These are phyloP conservation scores for Limanda limanda DNA, from an alignment of 2,113 vertebrate genomes.

Conservation along the genomic window DNA sequence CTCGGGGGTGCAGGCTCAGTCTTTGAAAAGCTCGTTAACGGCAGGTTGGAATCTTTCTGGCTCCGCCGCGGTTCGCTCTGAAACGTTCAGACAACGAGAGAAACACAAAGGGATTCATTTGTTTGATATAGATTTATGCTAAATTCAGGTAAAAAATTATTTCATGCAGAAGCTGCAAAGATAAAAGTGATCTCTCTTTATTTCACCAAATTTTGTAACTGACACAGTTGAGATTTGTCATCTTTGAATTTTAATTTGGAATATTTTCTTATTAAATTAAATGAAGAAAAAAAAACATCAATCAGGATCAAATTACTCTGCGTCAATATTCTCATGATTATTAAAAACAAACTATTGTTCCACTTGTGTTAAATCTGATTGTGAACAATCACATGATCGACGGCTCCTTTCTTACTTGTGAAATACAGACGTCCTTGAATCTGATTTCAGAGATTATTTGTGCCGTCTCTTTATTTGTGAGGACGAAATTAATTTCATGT, in stretches of 20 bases:
- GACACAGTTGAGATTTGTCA: too few species aligned
- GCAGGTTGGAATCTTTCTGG: constrained; percentile 1
- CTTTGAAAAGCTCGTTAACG: constrained; percentile 25
- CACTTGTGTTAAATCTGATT: constrained; percentile 28
- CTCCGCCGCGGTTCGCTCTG: background rate
- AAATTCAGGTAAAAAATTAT: too few species aligned
- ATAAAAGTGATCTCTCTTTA: background rate
- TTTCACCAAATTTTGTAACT: background rate
- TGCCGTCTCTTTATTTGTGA: background rate
- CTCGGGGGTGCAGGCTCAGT: constrained; percentile 17
- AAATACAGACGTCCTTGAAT: constrained; percentile 1
- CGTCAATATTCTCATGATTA: too few species aligned
- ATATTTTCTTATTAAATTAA: too few species aligned
- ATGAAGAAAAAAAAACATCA: too few species aligned
- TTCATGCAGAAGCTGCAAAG: too few species aligned
- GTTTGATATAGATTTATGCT: background rate
- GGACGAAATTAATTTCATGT: too few species aligned
- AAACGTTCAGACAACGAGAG: background rate
- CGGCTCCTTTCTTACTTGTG: background rate
- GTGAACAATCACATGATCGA: constrained; percentile 17
- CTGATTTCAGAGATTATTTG: background rate
- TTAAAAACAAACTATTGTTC: background rate
- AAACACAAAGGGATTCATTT: background rate
- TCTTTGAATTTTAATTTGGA: too few species aligned
- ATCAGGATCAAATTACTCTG: too few species aligned